Percentiles rank a stretch among this genome's conserved stretches.
Conservation (phyloP, 2,888 invertebrate species). For the Tortrix viridana region DNA sequence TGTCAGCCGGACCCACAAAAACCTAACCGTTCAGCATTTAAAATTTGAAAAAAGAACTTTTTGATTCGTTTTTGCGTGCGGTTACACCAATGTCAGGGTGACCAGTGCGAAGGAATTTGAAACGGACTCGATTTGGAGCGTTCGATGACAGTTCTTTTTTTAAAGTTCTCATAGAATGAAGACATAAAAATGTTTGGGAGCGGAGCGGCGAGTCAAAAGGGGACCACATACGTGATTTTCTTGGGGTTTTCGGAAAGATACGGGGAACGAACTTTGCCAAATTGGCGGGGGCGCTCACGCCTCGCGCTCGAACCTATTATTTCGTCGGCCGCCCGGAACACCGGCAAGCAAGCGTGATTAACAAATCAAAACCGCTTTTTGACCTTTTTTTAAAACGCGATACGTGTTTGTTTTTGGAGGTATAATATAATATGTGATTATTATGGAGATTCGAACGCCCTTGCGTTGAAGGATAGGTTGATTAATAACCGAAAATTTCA, state of each 20-base stretch:
- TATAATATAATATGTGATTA: conserved; percentile 70
- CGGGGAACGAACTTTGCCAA: conserved; percentile 68
- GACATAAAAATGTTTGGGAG: conserved; percentile 79
- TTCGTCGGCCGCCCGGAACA: conserved; percentile 68
- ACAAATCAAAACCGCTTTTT: conserved; percentile 68
- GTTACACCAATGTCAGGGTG: conserved; percentile 76
- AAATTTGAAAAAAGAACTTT: conserved; percentile 64
- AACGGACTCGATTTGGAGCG: conserved; percentile 58
- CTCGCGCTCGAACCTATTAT: conserved; percentile 77
- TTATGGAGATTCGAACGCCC: conserved; percentile 70
- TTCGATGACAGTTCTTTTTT: conserved; percentile 59
- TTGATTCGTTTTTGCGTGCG: conserved; percentile 73
- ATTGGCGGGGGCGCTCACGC: conserved; percentile 79
- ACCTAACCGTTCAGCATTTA: conserved; percentile 57
- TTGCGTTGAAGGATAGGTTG: conserved; percentile 56
- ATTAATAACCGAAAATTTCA: conserved; percentile 45
- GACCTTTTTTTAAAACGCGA: conserved; percentile 54
- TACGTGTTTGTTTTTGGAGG: conserved; percentile 81
- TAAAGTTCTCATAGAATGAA: conserved; percentile 78
- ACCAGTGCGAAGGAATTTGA: conserved; percentile 71
- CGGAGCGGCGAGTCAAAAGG: conserved; percentile 73
- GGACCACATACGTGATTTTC: conserved; percentile 78
- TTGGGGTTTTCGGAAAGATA: conserved; percentile 58
- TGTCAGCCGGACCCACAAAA: conserved; percentile 67
- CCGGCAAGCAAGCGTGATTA: conserved; percentile 71